These are phyloP conservation scores for Lamellibrachia satsuma DNA, from an alignment of 2,888 invertebrate species.

Conservation along the genomic window DNA sequence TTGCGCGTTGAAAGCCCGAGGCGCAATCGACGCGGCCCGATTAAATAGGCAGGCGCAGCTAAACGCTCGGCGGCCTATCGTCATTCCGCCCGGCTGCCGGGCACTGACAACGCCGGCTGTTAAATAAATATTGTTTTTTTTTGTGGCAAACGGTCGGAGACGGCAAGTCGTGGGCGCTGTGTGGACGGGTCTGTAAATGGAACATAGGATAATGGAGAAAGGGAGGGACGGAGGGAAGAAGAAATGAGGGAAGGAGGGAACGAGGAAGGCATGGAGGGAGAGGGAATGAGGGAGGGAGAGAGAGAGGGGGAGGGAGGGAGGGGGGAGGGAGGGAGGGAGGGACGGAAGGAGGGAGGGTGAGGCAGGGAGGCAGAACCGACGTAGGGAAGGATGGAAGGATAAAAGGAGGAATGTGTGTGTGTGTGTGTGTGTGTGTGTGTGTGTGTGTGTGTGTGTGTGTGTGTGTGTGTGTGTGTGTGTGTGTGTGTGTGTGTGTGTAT, in stretches of 20 bases:
- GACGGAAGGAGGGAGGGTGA: neutral
- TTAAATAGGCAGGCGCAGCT: neutral
- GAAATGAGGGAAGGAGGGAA: neutral
- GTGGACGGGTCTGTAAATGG: neutral
- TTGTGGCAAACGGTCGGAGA: neutral
- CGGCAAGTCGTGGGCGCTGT: too few species aligned
- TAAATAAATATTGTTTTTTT: neutral
- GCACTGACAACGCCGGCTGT: neutral
- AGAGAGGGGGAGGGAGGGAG: neutral
- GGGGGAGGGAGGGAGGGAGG: neutral
- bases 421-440: too few species aligned
- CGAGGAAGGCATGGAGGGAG: neutral
- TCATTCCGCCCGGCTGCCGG: neutral
- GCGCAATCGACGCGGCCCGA: neutral
- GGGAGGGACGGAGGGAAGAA: neutral
- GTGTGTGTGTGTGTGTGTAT: too few species aligned
- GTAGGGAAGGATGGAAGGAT: neutral
- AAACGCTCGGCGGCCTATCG: neutral
- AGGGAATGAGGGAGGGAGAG: neutral
- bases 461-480: too few species aligned
- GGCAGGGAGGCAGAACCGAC: neutral
- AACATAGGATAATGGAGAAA: neutral
- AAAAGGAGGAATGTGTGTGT: neutral
- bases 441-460: too few species aligned
- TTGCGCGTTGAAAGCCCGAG: neutral